Evolutionary conservation across 92 coral and sea anemone species (phyloP).

Genomic region (Diadumene lineata): DNA sequence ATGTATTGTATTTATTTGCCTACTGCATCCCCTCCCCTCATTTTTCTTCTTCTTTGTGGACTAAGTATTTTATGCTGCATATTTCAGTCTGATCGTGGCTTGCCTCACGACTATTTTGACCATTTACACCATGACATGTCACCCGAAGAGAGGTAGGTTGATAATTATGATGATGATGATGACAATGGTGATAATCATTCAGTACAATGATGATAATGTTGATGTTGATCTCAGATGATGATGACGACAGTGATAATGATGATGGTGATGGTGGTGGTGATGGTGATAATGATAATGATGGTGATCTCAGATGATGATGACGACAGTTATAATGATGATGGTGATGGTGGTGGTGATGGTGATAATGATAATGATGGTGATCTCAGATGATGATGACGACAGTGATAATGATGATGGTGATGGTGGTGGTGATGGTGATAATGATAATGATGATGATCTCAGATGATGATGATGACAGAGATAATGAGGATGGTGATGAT

Average conservation of each 20-base stretch:
- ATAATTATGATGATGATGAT: neutral
- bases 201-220: neutral
- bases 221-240: neutral
- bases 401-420: neutral
- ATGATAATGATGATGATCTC: neutral
- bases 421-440: neutral
- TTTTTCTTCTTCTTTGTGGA: too few relatives aligned
- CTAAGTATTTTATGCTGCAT: too few relatives aligned
- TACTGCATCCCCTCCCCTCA: too few relatives aligned
- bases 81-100: constrained; percentile 21
- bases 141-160: constrained; percentile 42
- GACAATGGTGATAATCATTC: neutral
- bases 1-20: too few relatives aligned
- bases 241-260: neutral
- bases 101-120: constrained; percentile 20
- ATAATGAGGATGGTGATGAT: neutral
- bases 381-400: neutral
- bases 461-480: neutral
- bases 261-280: neutral
- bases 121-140: constrained; percentile 33
- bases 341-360: neutral
- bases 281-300: neutral
- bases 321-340: neutral
- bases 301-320: neutral
- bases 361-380: neutral